These are phyloP conservation scores for Probosciger aterrimus DNA, from an alignment of 2,113 vertebrate genomes.

Conservation along the genomic window DNA sequence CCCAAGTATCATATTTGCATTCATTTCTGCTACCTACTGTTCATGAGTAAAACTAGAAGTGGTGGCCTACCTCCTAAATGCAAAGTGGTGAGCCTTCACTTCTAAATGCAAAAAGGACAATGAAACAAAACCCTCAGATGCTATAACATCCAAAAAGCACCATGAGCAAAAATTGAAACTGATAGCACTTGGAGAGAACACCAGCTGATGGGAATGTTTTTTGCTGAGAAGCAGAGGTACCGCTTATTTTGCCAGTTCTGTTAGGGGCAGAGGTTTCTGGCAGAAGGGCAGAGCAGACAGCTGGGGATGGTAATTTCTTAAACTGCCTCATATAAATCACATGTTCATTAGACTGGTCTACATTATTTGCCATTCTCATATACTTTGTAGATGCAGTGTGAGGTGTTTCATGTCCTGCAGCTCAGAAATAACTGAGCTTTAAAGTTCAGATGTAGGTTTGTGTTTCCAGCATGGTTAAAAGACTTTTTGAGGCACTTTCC, in stretches of 20 bases:
- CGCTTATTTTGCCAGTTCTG: not conserved
- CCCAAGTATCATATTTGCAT: not conserved
- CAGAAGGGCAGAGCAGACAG: not conserved
- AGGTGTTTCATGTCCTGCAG: not conserved
- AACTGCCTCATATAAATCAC: not conserved
- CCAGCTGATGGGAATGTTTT: accelerated
- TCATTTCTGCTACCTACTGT: not conserved
- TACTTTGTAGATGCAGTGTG: not conserved
- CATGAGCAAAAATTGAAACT: not conserved
- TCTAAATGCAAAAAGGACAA: not conserved
- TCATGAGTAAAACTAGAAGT: not conserved
- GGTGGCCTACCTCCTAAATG: too few species aligned
- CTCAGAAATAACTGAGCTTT: not conserved
- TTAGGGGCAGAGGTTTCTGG: not conserved
- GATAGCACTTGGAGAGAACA: not conserved
- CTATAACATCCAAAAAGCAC: not conserved
- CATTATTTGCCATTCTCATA: not conserved
- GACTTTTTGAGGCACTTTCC: not conserved
- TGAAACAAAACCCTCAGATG: not conserved
- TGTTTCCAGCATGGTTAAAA: not conserved
- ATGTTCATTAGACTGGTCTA: not conserved
- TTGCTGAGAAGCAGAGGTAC: not conserved
- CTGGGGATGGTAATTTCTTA: not conserved
- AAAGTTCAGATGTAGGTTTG: not conserved
- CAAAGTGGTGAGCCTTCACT: not conserved